Base-by-base conservation (phyloP, 1,140 invertebrate genomes). In the Cyclargus thomasi region DNA sequence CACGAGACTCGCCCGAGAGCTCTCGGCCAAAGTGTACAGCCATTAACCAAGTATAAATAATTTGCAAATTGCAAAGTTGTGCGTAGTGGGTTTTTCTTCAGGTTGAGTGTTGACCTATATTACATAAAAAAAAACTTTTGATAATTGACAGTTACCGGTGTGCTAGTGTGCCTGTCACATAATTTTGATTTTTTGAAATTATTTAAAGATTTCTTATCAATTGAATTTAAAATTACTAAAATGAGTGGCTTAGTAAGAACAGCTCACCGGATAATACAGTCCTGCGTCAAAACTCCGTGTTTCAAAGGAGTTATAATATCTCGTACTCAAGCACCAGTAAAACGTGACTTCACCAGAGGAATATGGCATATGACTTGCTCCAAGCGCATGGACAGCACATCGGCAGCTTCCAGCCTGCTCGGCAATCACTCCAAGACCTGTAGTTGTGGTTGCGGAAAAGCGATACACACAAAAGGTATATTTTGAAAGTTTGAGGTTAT, bases 221-320 rank as follows among this genome's bases (percentile, higher is more conserved):
- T 57, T 63, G 53, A 23, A 63, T 63, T n/a, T 35, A 53, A 70
- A 63, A 53, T 64, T 62, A 71, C 29, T 75, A 94, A 91, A 80
- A 95, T 95, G 94, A 95, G 94, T 80, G 93, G 93, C 67, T 90
- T 95, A 67, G 91, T 93, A 35, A 94, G 92, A 84, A 92, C 91
- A 21, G 91, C 92, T 3, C 80, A 93, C 35, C 91, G 91, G 67
- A 79, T 93, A 17, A 55, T 83, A 90, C 70, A 92, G 88, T 76
- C 74, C 90, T 68, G 91, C 88, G 74, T 86, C 70, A 72, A 85
- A 92, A 72, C 92, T 85, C 76, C 91, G 74, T 74, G 67, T 88
- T 67, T 83, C 88, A 68, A 81, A 18, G 86, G 88, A n/a, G 82
- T 91, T 11, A 80, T 91, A 8, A 91, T 92, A 5, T 88, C 78